These are phyloP conservation scores for Sandelia bainsii DNA, from an alignment of 2,797 vertebrate species.

Conservation along the genomic window DNA sequence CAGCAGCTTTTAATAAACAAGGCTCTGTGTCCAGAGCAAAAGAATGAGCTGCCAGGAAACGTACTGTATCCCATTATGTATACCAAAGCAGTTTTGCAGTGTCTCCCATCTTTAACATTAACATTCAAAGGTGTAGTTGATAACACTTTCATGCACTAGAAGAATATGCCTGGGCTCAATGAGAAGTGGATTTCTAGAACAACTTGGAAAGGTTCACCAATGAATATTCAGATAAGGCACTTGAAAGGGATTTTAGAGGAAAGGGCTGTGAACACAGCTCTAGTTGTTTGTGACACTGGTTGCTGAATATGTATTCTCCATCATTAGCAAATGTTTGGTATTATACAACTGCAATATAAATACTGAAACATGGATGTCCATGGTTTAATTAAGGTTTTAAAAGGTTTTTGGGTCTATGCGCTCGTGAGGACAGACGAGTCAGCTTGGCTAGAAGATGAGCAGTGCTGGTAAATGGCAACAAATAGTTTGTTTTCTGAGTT, in stretches of 20 bases:
- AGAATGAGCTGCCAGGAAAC: slow-evolving; percentile 21
- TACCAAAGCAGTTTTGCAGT: slow-evolving; percentile 48
- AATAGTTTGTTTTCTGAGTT: slow-evolving; percentile 1
- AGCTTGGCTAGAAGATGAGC: neutral
- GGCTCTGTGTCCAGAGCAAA: slow-evolving; percentile 16
- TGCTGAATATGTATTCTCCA: slow-evolving; percentile 55
- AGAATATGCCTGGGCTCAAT: slow-evolving; percentile 24
- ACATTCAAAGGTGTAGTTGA: slow-evolving; percentile 49
- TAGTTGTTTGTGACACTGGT: slow-evolving; percentile 60
- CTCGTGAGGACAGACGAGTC: slow-evolving; percentile 4
- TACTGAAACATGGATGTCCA: slow-evolving; percentile 5
- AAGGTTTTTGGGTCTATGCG: neutral
- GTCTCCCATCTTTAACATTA: slow-evolving; percentile 32
- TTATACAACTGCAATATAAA: slow-evolving; percentile 33
- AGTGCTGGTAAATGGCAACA: neutral
- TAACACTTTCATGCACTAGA: slow-evolving; percentile 39
- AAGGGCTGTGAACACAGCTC: slow-evolving; percentile 27
- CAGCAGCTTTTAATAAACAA: slow-evolving; percentile 49
- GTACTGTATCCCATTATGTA: slow-evolving; percentile 26
- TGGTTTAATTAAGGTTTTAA: neutral
- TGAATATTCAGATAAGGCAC: slow-evolving; percentile 70
- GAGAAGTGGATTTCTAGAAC: slow-evolving; percentile 47
- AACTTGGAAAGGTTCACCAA: slow-evolving; percentile 48
- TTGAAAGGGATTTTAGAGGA: slow-evolving; percentile 64
- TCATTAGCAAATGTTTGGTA: slow-evolving; percentile 59